These are phyloP conservation scores for Pristionchus entomophagus DNA, from an alignment of 2,888 invertebrate genomes.

Conservation along the genomic window DNA sequence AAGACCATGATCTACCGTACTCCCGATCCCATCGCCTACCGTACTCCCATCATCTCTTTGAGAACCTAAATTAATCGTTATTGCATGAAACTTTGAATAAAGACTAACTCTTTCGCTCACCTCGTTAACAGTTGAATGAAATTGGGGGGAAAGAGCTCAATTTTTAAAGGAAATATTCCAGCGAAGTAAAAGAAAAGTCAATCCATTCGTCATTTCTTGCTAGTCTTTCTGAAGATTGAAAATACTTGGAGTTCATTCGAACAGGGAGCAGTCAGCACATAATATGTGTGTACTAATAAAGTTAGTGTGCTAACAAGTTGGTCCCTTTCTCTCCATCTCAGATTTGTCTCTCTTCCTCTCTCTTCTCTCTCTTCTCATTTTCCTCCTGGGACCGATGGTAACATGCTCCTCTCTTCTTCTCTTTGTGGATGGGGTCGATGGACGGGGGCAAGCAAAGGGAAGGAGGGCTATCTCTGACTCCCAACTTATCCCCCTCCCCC, in stretches of 20 bases:
- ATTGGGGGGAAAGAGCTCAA: background rate
- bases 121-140: background rate
- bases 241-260: too few species aligned
- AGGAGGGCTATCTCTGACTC: constrained; percentile 28
- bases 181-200: background rate
- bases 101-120: background rate
- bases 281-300: background rate
- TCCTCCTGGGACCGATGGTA: constrained; percentile 21
- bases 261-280: too few species aligned
- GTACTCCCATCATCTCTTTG: background rate
- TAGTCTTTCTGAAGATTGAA: too few species aligned
- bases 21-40: background rate
- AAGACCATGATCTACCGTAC: constrained; percentile 10
- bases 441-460: constrained; percentile 28
- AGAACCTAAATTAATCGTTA: background rate
- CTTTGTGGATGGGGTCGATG: constrained; percentile 34
- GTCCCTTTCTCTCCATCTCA: background rate
- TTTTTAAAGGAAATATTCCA: background rate
- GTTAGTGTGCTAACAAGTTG: constrained; percentile 2
- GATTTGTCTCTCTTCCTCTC: background rate
- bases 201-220: background rate
- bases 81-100: background rate
- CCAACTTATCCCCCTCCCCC: background rate
- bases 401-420: constrained; percentile 13
- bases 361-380: constrained; percentile 30